These are phyloP conservation scores for Metridium senile DNA, from an alignment of 92 coral and sea anemone species.

Conservation along the genomic window DNA sequence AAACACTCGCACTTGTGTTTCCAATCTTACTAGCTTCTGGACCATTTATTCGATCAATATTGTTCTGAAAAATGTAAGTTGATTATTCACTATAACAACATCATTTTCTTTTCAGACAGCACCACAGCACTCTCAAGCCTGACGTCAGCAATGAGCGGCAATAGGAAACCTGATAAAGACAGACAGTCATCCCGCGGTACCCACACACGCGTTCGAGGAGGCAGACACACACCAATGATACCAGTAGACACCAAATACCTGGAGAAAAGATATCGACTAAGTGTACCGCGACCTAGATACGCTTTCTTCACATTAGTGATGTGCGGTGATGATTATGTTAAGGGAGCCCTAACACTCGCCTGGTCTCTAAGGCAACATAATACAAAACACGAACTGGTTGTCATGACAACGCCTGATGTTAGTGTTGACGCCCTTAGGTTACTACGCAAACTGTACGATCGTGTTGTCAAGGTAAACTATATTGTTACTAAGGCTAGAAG, in stretches of 20 bases:
- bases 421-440: slow-evolving; percentile 58
- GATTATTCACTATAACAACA: background rate
- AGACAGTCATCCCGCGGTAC: background rate
- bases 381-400: slow-evolving; percentile 77
- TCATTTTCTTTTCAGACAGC: background rate
- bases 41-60: too few relatives aligned
- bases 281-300: slow-evolving; percentile 77
- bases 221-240: slow-evolving; percentile 12
- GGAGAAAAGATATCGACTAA: slow-evolving; percentile 54
- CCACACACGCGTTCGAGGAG: background rate
- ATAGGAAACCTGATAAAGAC: background rate
- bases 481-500: slow-evolving; percentile 59
- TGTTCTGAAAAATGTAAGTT: too few relatives aligned
- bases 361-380: slow-evolving; percentile 90
- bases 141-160: too few relatives aligned
- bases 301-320: slow-evolving; percentile 85
- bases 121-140: too few relatives aligned
- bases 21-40: too few relatives aligned
- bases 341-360: slow-evolving; percentile 77
- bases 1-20: too few relatives aligned
- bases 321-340: slow-evolving; percentile 83
- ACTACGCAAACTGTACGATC: slow-evolving; percentile 76
- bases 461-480: slow-evolving; percentile 71
- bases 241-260: slow-evolving; percentile 46
- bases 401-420: slow-evolving; percentile 91